Evolutionary conservation across 2,797 vertebrate species (phyloP).

Genomic region (Nyctibius grandis): DNA sequence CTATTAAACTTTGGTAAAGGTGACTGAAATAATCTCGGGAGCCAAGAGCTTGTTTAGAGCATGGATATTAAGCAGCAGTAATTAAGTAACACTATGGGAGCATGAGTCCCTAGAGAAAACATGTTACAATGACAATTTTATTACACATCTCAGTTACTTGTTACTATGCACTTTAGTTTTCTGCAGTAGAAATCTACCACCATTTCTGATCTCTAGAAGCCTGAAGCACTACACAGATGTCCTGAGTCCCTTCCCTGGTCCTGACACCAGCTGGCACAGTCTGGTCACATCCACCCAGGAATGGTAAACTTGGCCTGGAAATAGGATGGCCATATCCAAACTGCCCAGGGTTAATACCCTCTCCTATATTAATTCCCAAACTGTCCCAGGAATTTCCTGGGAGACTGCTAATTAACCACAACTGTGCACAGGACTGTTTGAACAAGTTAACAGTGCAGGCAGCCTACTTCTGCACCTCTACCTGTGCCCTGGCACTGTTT

Average conservation of each 20-base stretch:
- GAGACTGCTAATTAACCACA: background rate
- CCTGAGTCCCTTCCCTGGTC: background rate
- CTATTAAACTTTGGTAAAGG: conserved; percentile 45
- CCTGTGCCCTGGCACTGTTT: background rate
- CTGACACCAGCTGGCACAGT: background rate
- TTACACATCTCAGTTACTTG: background rate
- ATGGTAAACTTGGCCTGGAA: background rate
- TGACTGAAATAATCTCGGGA: background rate
- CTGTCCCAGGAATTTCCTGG: background rate
- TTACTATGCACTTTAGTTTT: background rate
- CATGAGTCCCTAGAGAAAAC: background rate
- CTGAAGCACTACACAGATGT: background rate
- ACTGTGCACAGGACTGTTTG: background rate
- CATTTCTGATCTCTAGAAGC: background rate
- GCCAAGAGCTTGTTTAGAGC: background rate
- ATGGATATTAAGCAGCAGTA: background rate
- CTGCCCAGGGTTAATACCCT: background rate
- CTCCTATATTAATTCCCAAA: background rate
- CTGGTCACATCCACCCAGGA: background rate
- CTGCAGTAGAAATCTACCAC: background rate
- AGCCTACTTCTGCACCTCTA: background rate
- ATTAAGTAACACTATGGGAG: conserved; percentile 12
- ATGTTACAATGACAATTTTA: background rate
- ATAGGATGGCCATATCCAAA: background rate
- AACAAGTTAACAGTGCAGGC: background rate